A percentile compares a stretch with the other conserved stretches of the same genome.
Evolutionary conservation across 2,113 vertebrate genomes (phyloP).

Genomic region (Apeltes quadracus): DNA sequence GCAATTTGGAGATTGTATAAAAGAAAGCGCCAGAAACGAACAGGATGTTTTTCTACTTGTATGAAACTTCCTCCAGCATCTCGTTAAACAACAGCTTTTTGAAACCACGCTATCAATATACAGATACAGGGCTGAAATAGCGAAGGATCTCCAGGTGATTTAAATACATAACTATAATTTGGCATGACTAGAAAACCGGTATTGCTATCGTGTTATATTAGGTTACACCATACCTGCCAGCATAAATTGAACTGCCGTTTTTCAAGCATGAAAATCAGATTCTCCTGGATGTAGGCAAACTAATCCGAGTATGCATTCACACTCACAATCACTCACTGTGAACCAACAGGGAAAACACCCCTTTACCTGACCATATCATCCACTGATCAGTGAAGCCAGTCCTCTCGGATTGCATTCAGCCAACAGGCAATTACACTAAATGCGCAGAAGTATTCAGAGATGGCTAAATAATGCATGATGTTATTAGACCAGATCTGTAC

Average conservation of each 20-base stretch:
- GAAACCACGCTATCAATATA: slow-evolving; percentile 1
- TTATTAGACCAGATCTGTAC: slow-evolving; percentile 75
- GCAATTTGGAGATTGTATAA: neutral
- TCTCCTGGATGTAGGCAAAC: slow-evolving; percentile 16
- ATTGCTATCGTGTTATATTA: slow-evolving; percentile 9
- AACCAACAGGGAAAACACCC: slow-evolving; percentile 47
- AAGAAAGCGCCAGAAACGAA: slow-evolving; percentile 2
- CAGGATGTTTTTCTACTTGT: neutral
- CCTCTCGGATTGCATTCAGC: slow-evolving; percentile 61
- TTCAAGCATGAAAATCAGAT: slow-evolving; percentile 18
- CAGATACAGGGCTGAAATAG: neutral
- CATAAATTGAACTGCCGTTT: slow-evolving; percentile 10
- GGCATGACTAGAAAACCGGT: slow-evolving; percentile 2
- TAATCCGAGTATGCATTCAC: slow-evolving; percentile 32
- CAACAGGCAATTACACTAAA: slow-evolving; percentile 74
- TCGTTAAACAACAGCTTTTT: neutral
- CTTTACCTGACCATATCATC: slow-evolving; percentile 54
- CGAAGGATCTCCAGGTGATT: neutral
- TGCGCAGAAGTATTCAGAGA: slow-evolving; percentile 62
- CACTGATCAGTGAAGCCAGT: slow-evolving; percentile 60
- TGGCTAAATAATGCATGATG: slow-evolving; percentile 74
- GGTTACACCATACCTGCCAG: slow-evolving; percentile 12
- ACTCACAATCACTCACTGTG: slow-evolving; percentile 51
- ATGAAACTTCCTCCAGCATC: neutral
- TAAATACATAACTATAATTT: slow-evolving; percentile 6